Evolutionary conservation across 2,888 invertebrate genomes (phyloP), one percentile per base, ranked within the genome.

Genomic region (Argynnis bischoffii): DNA sequence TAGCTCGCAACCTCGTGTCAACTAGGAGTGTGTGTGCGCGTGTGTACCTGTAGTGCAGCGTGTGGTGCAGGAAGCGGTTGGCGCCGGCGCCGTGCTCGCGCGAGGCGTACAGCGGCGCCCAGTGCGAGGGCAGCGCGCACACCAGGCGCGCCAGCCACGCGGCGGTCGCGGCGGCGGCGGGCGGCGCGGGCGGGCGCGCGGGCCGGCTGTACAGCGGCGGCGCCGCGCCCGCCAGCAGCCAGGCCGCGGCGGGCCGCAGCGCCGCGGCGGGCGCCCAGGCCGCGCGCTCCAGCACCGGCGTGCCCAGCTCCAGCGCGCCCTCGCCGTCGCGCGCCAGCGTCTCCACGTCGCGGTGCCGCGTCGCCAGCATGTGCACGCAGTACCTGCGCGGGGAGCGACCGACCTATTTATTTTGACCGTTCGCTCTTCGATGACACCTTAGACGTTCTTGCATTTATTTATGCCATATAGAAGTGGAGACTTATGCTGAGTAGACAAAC

Each of bases 31-130:
- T 3, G 31, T 65, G 31, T 6, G 6, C 31, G 6, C 6, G 31
- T 31, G 31, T 31, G 31, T 31, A 87, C 89, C 86, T 94, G 88
- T 97, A 97, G 13, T 95, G 94, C 21, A 97, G 93, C 5, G 98
- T 96, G 89, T 98, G 98, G 82, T 98, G 97, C 77, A 97, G 90
- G 88, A 98, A 98, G 75, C 97, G 94, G 92, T 98, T 98, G 66
- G 96, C 94, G 35, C 98, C 98, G n/a, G 96, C 90, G 0, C 98
- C 98, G 88, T 98, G 97, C 70, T 96, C 95, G 77, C 95, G 94
- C 66, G 97, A 96, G 79, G 96, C 95, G 91, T 98, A 98, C 63
- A 98, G 90, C 70, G 96, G 92, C 64, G 95, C 94, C 98, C 98
- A 98, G 87, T 97, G 97, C 67, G 96, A 96, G 1, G 96, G 96